Percentiles rank a stretch among this genome's conserved stretches.
These are phyloP conservation scores for Eucriotettix oculatus DNA, from an alignment of 2,888 invertebrate species.

Conservation along the genomic window DNA sequence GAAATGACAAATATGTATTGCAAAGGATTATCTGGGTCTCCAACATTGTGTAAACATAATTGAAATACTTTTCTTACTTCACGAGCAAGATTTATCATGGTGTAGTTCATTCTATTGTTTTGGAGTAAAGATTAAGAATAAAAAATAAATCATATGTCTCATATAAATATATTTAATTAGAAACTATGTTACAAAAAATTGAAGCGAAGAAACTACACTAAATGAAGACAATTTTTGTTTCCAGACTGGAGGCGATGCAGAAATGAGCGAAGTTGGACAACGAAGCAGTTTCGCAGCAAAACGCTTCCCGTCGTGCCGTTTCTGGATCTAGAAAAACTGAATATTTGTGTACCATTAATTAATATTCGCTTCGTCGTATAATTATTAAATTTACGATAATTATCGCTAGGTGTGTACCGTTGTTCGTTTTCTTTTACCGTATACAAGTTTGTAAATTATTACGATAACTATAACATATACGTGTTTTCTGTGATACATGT, in stretches of 20 bases:
- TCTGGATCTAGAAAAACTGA: constrained; percentile 2
- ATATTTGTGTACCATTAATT: constrained; percentile 1
- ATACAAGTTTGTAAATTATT: constrained; percentile 8
- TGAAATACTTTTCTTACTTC: too few species aligned
- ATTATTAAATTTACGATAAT: constrained; percentile 1
- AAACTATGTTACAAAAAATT: too few species aligned
- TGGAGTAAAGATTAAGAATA: too few species aligned
- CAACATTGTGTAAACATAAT: too few species aligned
- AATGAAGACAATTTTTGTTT: neutral
- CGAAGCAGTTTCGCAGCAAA: neutral
- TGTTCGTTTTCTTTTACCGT: constrained; percentile 6
- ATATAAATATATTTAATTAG: too few species aligned
- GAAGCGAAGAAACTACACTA: neutral
- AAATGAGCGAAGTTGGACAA: neutral
- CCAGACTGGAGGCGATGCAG: neutral
- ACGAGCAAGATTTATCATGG: too few species aligned
- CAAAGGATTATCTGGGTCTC: too few species aligned
- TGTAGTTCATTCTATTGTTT: too few species aligned
- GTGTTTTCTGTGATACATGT: constrained; percentile 14
- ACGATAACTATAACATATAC: constrained; percentile 2
- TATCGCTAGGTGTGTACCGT: constrained; percentile 7
- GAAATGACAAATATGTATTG: too few species aligned
- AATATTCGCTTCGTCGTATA: constrained; percentile 6
- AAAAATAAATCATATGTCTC: too few species aligned
- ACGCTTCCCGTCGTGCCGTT: constrained; percentile 1